These are phyloP conservation scores for Channa argus DNA, from an alignment of 2,113 vertebrate species.

Conservation along the genomic window DNA sequence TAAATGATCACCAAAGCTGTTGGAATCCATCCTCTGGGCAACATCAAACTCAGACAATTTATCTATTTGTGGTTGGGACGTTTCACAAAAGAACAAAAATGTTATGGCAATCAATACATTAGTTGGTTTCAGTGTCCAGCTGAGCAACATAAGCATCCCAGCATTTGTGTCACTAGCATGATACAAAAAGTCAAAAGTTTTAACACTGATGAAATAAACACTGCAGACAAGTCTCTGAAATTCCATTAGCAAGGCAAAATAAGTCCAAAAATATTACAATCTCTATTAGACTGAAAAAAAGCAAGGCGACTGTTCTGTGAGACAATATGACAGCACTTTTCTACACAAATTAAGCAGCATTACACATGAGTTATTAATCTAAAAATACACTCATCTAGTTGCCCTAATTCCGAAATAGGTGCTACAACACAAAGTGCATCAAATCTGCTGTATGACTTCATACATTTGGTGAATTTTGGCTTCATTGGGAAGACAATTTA, in stretches of 20 bases:
- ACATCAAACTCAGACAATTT: no score
- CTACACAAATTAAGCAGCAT: constrained; percentile 37
- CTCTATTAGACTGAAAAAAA: background rate
- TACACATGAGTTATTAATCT: constrained; percentile 43
- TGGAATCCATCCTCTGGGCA: no score
- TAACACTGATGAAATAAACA: no score
- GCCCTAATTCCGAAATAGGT: constrained; percentile 50
- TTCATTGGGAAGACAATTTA: background rate
- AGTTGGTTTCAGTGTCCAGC: no score
- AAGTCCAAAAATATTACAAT: background rate
- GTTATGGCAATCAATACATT: no score
- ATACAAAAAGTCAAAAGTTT: no score
- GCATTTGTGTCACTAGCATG: no score
- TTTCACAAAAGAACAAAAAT: no score
- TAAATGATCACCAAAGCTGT: no score
- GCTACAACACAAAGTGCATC: constrained; percentile 44
- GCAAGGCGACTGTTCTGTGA: background rate
- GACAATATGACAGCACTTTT: constrained; percentile 44
- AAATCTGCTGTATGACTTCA: constrained; percentile 5
- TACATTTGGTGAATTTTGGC: background rate
- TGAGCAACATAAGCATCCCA: no score
- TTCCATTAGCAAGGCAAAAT: constrained; percentile 4
- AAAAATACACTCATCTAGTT: constrained; percentile 63
- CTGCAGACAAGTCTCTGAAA: background rate
- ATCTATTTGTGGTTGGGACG: no score